Evolutionary conservation across 1,140 invertebrate genomes (phyloP).

Genomic region (Saccostrea echinata): DNA sequence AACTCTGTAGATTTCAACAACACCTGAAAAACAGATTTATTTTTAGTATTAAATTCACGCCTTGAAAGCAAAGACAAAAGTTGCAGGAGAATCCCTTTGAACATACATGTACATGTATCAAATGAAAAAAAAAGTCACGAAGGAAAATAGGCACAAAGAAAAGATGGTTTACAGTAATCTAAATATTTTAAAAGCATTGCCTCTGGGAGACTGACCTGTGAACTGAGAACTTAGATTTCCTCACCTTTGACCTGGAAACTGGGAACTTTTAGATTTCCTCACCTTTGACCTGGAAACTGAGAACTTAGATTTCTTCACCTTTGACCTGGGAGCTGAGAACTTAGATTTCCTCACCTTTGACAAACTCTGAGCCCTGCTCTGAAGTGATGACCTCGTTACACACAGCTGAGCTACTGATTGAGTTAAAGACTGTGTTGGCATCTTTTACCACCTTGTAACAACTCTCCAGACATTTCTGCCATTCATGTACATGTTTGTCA

Average conservation of each 20-base stretch:
- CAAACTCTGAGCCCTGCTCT: slow-evolving; percentile 83
- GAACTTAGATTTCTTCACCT: too few relatives aligned
- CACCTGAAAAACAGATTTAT: slow-evolving; percentile 74
- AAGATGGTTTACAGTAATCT: too few relatives aligned
- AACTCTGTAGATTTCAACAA: slow-evolving; percentile 81
- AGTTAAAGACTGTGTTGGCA: slow-evolving; percentile 83
- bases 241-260: not conserved
- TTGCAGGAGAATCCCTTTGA: too few relatives aligned
- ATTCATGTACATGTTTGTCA: slow-evolving; percentile 82
- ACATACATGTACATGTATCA: too few relatives aligned
- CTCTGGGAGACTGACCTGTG: slow-evolving; percentile 81
- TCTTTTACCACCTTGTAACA: slow-evolving; percentile 82
- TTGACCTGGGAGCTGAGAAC: too few relatives aligned
- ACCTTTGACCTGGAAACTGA: too few relatives aligned
- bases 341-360: slow-evolving; percentile 80
- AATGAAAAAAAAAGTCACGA: too few relatives aligned
- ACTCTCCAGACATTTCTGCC: slow-evolving; percentile 84
- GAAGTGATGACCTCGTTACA: slow-evolving; percentile 83
- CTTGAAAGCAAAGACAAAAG: too few relatives aligned
- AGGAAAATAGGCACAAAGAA: too few relatives aligned
- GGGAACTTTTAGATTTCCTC: too few relatives aligned
- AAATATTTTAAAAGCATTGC: too few relatives aligned
- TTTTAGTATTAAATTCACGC: not conserved
- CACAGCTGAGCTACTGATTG: slow-evolving; percentile 82
- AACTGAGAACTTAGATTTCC: not conserved